These are phyloP conservation scores for Cairina moschata DNA, from an alignment of 2,113 vertebrate genomes.

Conservation along the genomic window DNA sequence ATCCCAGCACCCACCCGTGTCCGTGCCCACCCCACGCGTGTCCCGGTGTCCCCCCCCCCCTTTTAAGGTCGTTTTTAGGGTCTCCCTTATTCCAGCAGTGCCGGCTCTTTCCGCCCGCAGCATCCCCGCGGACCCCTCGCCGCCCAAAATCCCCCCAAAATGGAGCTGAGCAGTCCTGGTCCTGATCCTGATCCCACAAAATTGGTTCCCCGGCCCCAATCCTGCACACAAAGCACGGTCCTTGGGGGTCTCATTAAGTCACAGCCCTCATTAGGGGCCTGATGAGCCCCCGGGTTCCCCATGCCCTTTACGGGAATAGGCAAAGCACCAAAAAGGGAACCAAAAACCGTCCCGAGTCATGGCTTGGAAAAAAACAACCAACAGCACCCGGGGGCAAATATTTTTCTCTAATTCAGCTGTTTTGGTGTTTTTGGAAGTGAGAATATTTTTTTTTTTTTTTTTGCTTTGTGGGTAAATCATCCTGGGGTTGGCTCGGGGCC, in stretches of 20 bases:
- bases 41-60: too few species aligned
- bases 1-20: too few species aligned
- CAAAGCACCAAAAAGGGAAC: not conserved
- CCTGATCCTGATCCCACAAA: not conserved
- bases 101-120: too few species aligned
- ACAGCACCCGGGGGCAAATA: not conserved
- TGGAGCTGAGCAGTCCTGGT: too few species aligned
- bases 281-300: too few species aligned
- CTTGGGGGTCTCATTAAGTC: slow-evolving; percentile 8
- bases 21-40: not conserved
- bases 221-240: not conserved
- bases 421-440: not conserved
- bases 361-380: not conserved
- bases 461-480: not conserved
- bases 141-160: too few species aligned
- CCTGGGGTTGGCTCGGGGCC: not conserved
- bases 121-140: rapidly evolving
- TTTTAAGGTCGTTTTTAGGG: too few species aligned
- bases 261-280: too few species aligned
- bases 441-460: not conserved
- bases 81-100: too few species aligned
- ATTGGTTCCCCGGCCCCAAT: not conserved
- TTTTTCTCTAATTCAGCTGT: not conserved
- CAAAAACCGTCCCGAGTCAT: not conserved
- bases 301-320: not conserved